Base-by-base conservation (phyloP, 2,797 vertebrate species). In the Cyclura pinguis region DNA sequence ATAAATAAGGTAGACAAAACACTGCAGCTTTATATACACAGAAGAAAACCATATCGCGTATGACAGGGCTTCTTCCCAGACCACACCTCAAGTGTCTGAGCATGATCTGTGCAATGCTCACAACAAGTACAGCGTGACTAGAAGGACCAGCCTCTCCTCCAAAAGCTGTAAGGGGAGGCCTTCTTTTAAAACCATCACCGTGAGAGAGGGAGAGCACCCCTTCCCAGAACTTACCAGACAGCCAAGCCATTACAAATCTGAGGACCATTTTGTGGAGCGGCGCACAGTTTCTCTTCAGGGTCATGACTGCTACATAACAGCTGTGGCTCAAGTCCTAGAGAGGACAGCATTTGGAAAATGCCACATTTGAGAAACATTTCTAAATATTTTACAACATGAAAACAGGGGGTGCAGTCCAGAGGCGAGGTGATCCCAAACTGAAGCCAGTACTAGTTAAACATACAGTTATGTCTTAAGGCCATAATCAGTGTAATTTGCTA, bases 91-190 rank as follows among this genome's bases (percentile, higher is more conserved):
- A 1, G 35, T 91, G 90, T 82, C 88, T 13, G 1, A 0, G 2
- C 93, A 89, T 84, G 84, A 29, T 5, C 57, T 16, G 1, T 52
- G 52, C 64, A 82, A 86, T 78, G 90, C 3, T 32, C 93, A 93
- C 73, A n/a, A 93, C 73, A n/a, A 84, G 90, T 77, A 64, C 89
- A 12, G 77, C 90, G 90, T 1, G 0, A 78, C 47, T 0, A 81
- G 80, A 82, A 91, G 85, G 85, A 80, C 27, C 4, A 14, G 38
- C 13, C 0, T 67, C 6, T 72, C 42, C 84, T 55, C 47, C 72
- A 85, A 59, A 67, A n/a, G n/a, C 57, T 84, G 74, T 85, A 18
- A 35, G 12, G 73, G 35, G 94, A 89, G 22, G 78, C 59, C 47
- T 47, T 55, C 18, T 52, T 69, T 27, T 47, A 67, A 47, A 67